phyloP scores from a whole-genome alignment of 2,888 invertebrate genomes.

The Drosophila austrosaltans region DNA sequence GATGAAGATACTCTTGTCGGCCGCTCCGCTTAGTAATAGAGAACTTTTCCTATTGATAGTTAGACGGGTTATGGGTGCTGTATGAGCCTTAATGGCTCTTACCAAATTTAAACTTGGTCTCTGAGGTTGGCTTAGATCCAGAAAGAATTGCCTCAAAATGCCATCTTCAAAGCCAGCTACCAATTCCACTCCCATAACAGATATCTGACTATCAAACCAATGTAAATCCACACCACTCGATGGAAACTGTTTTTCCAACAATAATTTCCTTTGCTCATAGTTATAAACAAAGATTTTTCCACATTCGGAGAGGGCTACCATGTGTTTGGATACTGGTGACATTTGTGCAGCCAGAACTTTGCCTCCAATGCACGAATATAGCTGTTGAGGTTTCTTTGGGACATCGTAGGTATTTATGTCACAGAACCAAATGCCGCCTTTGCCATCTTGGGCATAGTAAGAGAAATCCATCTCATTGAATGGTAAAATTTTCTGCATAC shows the following conservation, averaged over 20 bases:
- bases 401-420: slow-evolving; percentile 86
- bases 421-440: slow-evolving; percentile 91
- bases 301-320: slow-evolving; percentile 89
- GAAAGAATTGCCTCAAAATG: slow-evolving; percentile 85
- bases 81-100: slow-evolving; percentile 88
- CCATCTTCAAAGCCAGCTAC: slow-evolving; percentile 90
- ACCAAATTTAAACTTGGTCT: slow-evolving; percentile 69
- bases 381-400: slow-evolving; percentile 83
- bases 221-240: slow-evolving; percentile 86
- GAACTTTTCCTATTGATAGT: slow-evolving; percentile 85
- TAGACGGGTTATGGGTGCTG: slow-evolving; percentile 86
- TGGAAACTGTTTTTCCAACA: slow-evolving; percentile 87
- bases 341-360: slow-evolving; percentile 88
- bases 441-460: slow-evolving; percentile 94
- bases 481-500: slow-evolving; percentile 76
- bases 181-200: slow-evolving; percentile 87
- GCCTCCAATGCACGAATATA: slow-evolving; percentile 91
- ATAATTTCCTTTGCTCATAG: slow-evolving; percentile 85
- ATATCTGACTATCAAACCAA: slow-evolving; percentile 89
- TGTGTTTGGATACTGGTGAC: slow-evolving; percentile 88
- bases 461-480: slow-evolving; percentile 83
- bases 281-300: slow-evolving; percentile 90
- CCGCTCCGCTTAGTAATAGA: slow-evolving; percentile 87
- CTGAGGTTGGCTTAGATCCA: slow-evolving; percentile 62
- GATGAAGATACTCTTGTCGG: slow-evolving; percentile 89